Evolutionary conservation across 2,888 invertebrate species (phyloP), one percentile per base, ranked within the genome.

Genomic region (Molanna angustata): DNA sequence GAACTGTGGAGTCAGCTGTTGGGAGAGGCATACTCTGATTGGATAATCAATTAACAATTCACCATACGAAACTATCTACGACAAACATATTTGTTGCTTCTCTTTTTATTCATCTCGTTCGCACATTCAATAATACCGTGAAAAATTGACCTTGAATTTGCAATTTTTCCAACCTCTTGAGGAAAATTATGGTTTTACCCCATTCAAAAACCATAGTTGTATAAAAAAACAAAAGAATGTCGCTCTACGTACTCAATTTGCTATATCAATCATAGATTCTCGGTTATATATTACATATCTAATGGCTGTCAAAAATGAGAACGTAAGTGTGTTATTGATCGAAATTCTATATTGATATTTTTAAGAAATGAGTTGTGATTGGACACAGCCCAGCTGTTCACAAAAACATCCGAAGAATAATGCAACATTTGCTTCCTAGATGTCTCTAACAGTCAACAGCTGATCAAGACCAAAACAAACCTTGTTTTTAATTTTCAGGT

Each of bases 361-460:
- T 42, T 57, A 50, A n/a, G 58, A 42, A 60, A 49, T 47, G 17
- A 43, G 50, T 59, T 62, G 59, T 69, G 68, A 75, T 75, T 75
- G 74, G 76, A 58, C 60, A 50, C 49, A 48, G 57, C 64, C 69
- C 76, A 76, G 76, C 76, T 76, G 76, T 72, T 76, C 74, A 74
- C 74, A 74, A 75, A 54, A 54, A 54, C 53, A 49, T 17, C 16
- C 73, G 62, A 60, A 46, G 59, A 44, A 48, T 46, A 33, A 45
- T 57, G 53, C 49, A 13, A 35, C 49, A 44, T 54, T 11, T 22
- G 27, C 57, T 62, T 40, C 11, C 3, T 31, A 13, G 18, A 51
- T 4, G 50, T 18, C 32, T 18, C 52, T 57, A 49, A 60, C 64
- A 74, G 74, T 68, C 73, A 70, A 69, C 72, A 65, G 62, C 64